Percentiles rank a stretch among this genome's conserved stretches.
Conservation (phyloP, 2,888 invertebrate species). For the Erannis defoliaria region DNA sequence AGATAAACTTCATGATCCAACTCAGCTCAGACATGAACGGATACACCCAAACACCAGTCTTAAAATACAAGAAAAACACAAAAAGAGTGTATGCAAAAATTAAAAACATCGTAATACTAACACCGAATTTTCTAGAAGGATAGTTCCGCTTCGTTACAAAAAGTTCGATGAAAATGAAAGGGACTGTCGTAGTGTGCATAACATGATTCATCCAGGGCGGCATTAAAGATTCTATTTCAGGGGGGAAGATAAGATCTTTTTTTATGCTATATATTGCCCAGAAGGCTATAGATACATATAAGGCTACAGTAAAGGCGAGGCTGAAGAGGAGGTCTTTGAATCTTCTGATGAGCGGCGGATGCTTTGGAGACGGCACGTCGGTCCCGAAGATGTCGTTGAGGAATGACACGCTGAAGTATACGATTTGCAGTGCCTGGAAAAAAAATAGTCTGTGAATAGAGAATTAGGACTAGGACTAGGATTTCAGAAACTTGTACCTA, state of each 20-base stretch:
- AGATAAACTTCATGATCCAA: conserved; percentile 89
- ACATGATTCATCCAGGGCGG: conserved; percentile 96
- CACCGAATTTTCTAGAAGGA: conserved; percentile 88
- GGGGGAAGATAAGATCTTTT: conserved; percentile 95
- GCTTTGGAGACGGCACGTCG: conserved; percentile 87
- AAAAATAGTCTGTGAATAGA: not conserved
- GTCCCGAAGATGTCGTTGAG: conserved; percentile 92
- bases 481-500: not conserved
- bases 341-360: conserved; percentile 87
- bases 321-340: conserved; percentile 89
- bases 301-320: conserved; percentile 91
- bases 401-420: conserved; percentile 91
- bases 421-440: conserved; percentile 89
- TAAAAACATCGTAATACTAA: conserved; percentile 85
- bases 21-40: conserved; percentile 93
- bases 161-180: conserved; percentile 92
- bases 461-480: not conserved
- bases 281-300: conserved; percentile 94
- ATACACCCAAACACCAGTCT: conserved; percentile 94
- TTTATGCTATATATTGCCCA: conserved; percentile 95
- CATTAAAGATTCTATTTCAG: conserved; percentile 91
- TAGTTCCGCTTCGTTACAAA: conserved; percentile 90
- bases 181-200: conserved; percentile 93
- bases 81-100: conserved; percentile 89
- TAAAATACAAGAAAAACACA: conserved; percentile 89